These are phyloP conservation scores for Stenopsyche tienmushanensis DNA, from an alignment of 1,140 invertebrate species.

Conservation along the genomic window DNA sequence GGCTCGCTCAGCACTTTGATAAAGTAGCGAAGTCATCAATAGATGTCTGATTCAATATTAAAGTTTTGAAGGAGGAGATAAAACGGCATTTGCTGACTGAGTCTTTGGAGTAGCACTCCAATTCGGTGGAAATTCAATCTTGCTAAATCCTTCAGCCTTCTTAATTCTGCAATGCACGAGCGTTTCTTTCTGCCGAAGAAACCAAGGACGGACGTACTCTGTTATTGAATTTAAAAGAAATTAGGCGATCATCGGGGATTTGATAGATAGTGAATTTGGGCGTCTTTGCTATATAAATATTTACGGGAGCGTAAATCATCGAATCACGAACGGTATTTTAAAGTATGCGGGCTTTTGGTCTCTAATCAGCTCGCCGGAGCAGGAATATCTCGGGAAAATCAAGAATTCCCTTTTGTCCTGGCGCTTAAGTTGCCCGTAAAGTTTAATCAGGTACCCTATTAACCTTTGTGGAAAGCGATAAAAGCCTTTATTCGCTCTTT, in stretches of 20 bases:
- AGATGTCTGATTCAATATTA: neutral
- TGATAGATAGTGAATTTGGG: too few relatives aligned
- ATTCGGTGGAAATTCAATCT: too few relatives aligned
- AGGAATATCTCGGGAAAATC: constrained; percentile 8
- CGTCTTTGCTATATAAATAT: constrained; percentile 14
- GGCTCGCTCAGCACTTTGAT: too few relatives aligned
- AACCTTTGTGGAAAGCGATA: constrained; percentile 34
- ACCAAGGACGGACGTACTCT: too few relatives aligned
- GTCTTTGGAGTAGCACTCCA: too few relatives aligned
- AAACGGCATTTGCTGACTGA: too few relatives aligned
- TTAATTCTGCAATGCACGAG: too few relatives aligned
- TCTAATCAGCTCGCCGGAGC: constrained; percentile 17
- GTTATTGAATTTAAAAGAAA: too few relatives aligned
- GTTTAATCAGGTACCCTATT: constrained; percentile 33
- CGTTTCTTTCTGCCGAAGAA: too few relatives aligned
- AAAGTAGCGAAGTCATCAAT: neutral
- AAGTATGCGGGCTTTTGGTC: constrained; percentile 9
- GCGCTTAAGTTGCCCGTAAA: constrained; percentile 12
- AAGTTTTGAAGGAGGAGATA: neutral
- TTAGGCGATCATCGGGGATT: too few relatives aligned
- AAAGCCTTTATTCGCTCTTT: constrained; percentile 26
- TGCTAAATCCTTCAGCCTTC: too few relatives aligned
- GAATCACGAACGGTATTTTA: constrained; percentile 13
- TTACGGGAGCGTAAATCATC: constrained; percentile 13
- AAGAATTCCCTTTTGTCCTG: constrained; percentile 5